Conservation (phyloP, 2,797 vertebrate genomes). For the Rhadinocentrus ornatus region DNA sequence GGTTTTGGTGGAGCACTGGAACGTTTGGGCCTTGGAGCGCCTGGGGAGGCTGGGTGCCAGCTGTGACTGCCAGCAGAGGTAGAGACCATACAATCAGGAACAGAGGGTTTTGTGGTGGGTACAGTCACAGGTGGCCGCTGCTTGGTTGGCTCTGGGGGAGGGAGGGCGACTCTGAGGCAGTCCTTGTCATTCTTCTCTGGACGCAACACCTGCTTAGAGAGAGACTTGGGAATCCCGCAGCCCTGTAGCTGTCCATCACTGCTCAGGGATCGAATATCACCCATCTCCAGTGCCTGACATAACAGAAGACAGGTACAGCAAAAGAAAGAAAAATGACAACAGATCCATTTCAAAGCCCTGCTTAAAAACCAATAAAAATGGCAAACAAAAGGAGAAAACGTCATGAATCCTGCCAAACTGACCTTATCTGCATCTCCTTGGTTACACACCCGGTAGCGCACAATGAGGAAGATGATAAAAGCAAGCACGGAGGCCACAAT, state of each 20-base stretch:
- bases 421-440: slow-evolving; percentile 90
- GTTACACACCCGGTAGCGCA: slow-evolving; percentile 97
- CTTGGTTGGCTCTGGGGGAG: slow-evolving; percentile 68
- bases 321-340: slow-evolving; percentile 21
- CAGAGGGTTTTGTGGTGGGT: slow-evolving; percentile 77
- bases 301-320: slow-evolving; percentile 10
- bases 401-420: slow-evolving; percentile 26
- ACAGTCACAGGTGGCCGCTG: slow-evolving; percentile 48
- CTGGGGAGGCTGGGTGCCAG: slow-evolving; percentile 90
- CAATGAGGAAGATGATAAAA: slow-evolving; percentile 99
- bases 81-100: slow-evolving; percentile 91
- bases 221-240: slow-evolving; percentile 86
- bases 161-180: slow-evolving; percentile 83
- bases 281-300: slow-evolving; percentile 89
- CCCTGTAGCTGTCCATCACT: slow-evolving; percentile 91
- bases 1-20: slow-evolving; percentile 80
- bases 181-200: slow-evolving; percentile 86
- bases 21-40: slow-evolving; percentile 88
- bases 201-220: slow-evolving; percentile 91
- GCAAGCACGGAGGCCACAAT: slow-evolving; percentile 98
- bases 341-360: not conserved
- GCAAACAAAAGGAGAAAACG: slow-evolving; percentile 33
- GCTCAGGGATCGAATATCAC: slow-evolving; percentile 93
- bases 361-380: slow-evolving; percentile 26
- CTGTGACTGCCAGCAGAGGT: slow-evolving; percentile 90